phyloP scores from a whole-genome alignment of 2,888 invertebrate species.

The Macrosiphum euphorbiae region DNA sequence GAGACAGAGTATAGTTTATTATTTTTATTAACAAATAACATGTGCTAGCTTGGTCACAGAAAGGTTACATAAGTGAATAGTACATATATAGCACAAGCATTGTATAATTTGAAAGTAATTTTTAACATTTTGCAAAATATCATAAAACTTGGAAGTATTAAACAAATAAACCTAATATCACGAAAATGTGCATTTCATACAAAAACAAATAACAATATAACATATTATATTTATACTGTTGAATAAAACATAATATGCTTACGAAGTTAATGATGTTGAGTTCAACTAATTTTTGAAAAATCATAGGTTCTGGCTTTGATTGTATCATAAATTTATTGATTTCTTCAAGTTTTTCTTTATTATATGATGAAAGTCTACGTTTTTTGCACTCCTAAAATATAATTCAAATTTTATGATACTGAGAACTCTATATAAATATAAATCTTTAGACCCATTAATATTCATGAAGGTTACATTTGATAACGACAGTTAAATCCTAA shows the following conservation, averaged over 20 bases:
- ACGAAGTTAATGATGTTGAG: neutral
- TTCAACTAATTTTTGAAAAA: neutral
- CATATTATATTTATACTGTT: neutral
- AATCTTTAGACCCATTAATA: neutral
- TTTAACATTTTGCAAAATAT: neutral
- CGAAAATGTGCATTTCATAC: neutral
- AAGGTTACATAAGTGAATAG: neutral
- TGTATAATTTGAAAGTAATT: neutral
- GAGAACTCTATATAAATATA: neutral
- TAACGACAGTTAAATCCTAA: neutral
- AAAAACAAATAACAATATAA: neutral
- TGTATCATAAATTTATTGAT: slow-evolving; percentile 19
- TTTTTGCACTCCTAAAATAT: slow-evolving; percentile 41
- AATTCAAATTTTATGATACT: neutral
- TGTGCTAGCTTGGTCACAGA: neutral
- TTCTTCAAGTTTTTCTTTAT: slow-evolving; percentile 4
- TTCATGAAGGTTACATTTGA: neutral
- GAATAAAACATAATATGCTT: slow-evolving; percentile 29
- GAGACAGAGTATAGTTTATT: neutral
- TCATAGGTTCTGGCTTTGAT: neutral
- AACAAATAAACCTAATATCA: neutral
- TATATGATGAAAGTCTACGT: neutral
- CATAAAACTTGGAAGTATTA: neutral
- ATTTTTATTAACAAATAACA: neutral
- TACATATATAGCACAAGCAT: neutral